Conservation (phyloP, 2,888 invertebrate genomes). For the Leptinotarsa haldemani region DNA sequence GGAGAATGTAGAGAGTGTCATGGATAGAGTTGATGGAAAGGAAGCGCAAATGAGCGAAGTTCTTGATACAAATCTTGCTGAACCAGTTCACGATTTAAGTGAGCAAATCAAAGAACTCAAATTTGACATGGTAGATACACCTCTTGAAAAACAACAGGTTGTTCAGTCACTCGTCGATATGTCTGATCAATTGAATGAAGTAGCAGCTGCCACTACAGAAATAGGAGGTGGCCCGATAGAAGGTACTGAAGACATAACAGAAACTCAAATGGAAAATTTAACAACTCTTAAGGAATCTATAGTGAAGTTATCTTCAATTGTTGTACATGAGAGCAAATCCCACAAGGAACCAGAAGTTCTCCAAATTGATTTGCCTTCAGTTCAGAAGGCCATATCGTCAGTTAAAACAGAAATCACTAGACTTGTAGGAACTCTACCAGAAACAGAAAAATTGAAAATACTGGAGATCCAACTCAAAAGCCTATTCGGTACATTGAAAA, state of each 20-base stretch:
- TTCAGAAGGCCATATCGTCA: conserved; percentile 26
- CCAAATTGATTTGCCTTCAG: conserved; percentile 41
- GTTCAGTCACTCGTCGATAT: not conserved
- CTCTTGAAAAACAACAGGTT: not conserved
- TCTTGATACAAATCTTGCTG: not conserved
- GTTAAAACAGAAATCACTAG: conserved; percentile 22
- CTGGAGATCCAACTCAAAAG: conserved; percentile 29
- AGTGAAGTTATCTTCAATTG: not conserved
- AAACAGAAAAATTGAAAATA: conserved; percentile 14
- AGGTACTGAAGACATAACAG: not conserved
- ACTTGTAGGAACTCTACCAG: conserved; percentile 13
- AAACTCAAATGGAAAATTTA: not conserved
- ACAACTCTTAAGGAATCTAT: not conserved
- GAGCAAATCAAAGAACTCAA: not conserved
- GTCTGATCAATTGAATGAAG: not conserved
- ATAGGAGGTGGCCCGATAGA: not conserved
- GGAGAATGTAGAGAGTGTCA: conserved; percentile 19
- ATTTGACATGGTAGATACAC: not conserved
- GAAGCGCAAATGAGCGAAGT: not conserved
- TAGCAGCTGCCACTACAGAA: not conserved
- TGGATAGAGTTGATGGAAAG: not conserved
- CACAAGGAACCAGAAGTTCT: conserved; percentile 28
- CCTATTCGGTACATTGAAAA: conserved; percentile 33
- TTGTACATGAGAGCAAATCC: not conserved
- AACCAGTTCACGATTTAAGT: not conserved